phyloP scores from a whole-genome alignment of 2,113 vertebrate species.

The Mystacornis crossleyi region DNA sequence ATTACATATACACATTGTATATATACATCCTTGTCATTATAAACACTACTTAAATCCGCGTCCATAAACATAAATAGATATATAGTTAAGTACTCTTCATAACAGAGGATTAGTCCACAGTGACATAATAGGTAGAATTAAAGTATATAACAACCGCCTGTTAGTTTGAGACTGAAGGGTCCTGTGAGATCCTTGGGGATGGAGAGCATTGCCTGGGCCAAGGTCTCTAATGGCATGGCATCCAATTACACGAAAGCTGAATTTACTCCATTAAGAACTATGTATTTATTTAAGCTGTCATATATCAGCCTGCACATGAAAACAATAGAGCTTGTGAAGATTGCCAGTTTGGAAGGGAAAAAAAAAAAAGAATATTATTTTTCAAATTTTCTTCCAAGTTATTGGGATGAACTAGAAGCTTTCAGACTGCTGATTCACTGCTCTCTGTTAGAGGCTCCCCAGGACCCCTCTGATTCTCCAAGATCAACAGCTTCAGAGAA shows the following conservation, averaged over 20 bases:
- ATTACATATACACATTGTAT: neutral
- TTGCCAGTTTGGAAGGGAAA: neutral
- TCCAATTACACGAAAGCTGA: slow-evolving; percentile 34
- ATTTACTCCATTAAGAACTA: slow-evolving; percentile 49
- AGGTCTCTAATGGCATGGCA: slow-evolving; percentile 44
- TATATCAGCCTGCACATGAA: slow-evolving; percentile 34
- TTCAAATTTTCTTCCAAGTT: slow-evolving; percentile 54
- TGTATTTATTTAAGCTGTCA: slow-evolving; percentile 61
- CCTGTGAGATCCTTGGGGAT: neutral
- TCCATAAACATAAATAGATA: slow-evolving; percentile 37
- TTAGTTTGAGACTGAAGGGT: neutral
- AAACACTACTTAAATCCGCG: slow-evolving; percentile 51
- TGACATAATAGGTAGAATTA: slow-evolving; percentile 43
- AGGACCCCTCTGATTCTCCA: slow-evolving; percentile 57
- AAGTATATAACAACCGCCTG: neutral
- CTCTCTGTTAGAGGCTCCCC: slow-evolving; percentile 19
- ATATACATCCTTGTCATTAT: slow-evolving; percentile 23
- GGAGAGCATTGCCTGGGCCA: neutral
- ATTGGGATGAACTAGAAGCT: slow-evolving; percentile 71
- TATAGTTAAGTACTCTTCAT: slow-evolving; percentile 8
- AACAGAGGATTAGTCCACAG: slow-evolving; percentile 9
- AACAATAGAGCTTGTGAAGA: slow-evolving; percentile 42
- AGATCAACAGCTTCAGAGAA: slow-evolving; percentile 72
- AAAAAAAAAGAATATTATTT: neutral
- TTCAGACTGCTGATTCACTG: slow-evolving; percentile 69